phyloP scores from a whole-genome alignment of 2,888 invertebrate genomes.

The Mesorhabditis spiculigera region DNA sequence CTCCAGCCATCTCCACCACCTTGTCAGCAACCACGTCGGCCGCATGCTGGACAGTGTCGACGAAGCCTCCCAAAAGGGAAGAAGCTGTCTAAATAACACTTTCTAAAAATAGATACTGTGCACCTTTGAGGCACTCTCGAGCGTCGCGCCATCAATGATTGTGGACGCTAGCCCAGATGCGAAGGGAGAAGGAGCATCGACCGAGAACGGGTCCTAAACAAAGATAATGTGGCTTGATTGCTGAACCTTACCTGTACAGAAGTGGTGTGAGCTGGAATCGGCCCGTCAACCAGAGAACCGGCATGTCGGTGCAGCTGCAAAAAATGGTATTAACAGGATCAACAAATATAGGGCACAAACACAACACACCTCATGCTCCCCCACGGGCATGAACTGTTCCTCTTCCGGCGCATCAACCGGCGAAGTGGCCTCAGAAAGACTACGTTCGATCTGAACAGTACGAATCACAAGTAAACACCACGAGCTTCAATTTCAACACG shows the following conservation, averaged over 20 bases:
- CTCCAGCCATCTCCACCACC: not conserved
- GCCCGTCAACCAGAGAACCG: too few species aligned
- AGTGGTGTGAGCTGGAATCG: too few species aligned
- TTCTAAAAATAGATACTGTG: too few species aligned
- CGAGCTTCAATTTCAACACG: too few species aligned
- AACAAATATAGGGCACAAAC: too few species aligned
- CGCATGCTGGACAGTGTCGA: conserved; percentile 2
- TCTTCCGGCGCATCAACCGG: too few species aligned
- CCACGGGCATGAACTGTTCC: too few species aligned
- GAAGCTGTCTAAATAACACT: not conserved
- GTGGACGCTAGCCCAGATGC: not conserved
- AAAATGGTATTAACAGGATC: too few species aligned
- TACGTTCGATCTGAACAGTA: not conserved
- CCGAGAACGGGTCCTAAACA: not conserved
- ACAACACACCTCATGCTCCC: too few species aligned
- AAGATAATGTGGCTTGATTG: not conserved
- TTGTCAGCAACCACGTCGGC: not conserved
- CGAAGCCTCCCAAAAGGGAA: conserved; percentile 4
- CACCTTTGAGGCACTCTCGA: not conserved
- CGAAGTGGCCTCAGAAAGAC: not conserved
- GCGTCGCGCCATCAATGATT: conserved; percentile 2
- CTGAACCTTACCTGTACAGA: too few species aligned
- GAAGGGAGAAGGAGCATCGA: not conserved
- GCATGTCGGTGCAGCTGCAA: too few species aligned
- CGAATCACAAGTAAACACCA: not conserved